Evolutionary conservation across 1,140 invertebrate species (phyloP).

Genomic region (Temnothorax longispinosus): DNA sequence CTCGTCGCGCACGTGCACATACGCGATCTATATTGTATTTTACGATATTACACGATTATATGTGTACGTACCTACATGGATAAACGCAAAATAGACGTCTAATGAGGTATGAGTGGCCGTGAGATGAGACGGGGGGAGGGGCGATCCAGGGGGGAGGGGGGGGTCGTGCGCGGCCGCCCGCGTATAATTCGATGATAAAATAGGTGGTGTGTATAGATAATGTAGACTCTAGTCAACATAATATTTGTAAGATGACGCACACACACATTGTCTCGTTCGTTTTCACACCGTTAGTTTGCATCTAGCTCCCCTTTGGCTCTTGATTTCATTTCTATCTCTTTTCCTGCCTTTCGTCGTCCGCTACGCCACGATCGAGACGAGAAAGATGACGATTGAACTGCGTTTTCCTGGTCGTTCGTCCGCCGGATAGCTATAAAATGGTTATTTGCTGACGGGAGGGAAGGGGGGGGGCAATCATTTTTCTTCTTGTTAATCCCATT

Average conservation of each 20-base stretch:
- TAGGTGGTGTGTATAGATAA: constrained; percentile 77
- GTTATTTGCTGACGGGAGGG: neutral
- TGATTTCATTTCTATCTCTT: constrained; percentile 5
- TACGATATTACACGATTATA: constrained; percentile 67
- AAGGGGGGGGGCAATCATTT: neutral
- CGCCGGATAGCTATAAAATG: constrained; percentile 1
- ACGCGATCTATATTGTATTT: constrained; percentile 66
- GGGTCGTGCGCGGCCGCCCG: constrained; percentile 3
- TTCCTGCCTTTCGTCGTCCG: constrained; percentile 40
- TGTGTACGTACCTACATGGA: constrained; percentile 71
- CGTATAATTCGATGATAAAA: constrained; percentile 69
- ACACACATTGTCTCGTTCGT: constrained; percentile 53
- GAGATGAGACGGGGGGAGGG: neutral
- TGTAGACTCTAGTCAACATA: constrained; percentile 82
- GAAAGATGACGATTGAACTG: constrained; percentile 36
- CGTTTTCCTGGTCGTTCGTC: constrained; percentile 61
- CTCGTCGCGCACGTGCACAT: constrained; percentile 18
- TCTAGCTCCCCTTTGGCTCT: constrained; percentile 15
- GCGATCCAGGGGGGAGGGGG: neutral
- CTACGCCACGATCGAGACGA: constrained; percentile 18
- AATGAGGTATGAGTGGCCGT: constrained; percentile 27
- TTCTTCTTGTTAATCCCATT: neutral
- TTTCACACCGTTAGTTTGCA: constrained; percentile 45
- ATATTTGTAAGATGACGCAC: constrained; percentile 77
- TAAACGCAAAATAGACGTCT: constrained; percentile 46